Evolutionary conservation across 2,888 invertebrate species (phyloP).

Genomic region (Acrobasis consociella): DNA sequence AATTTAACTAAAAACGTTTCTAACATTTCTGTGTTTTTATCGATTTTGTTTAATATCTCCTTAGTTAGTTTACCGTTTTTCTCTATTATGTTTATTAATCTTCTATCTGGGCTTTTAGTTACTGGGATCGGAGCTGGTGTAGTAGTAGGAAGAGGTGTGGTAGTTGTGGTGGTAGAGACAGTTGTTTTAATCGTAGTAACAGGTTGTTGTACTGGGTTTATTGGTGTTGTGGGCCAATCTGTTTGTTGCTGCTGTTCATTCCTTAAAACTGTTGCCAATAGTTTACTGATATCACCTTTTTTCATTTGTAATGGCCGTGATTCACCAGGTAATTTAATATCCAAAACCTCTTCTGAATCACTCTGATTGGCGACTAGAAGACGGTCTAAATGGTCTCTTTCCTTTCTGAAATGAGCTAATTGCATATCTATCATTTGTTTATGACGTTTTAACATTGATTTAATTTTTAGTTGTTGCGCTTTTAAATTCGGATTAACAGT

Average conservation of each 20-base stretch:
- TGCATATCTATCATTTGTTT: constrained; percentile 57
- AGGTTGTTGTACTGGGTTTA: background rate
- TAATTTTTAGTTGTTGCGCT: constrained; percentile 45
- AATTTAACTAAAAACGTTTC: constrained; percentile 57
- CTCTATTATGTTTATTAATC: constrained; percentile 48
- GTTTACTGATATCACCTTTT: constrained; percentile 35
- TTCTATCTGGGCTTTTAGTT: constrained; percentile 32
- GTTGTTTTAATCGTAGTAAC: background rate
- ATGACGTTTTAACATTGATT: constrained; percentile 50
- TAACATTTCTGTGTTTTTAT: constrained; percentile 60
- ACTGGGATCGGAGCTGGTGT: constrained; percentile 24
- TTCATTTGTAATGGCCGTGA: constrained; percentile 34
- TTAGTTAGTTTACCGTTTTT: constrained; percentile 59
- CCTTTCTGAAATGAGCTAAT: constrained; percentile 49
- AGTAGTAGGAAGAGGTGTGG: constrained; percentile 25
- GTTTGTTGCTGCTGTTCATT: constrained; percentile 22
- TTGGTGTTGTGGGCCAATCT: background rate
- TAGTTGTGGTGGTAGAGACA: background rate
- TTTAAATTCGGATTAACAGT: constrained; percentile 2
- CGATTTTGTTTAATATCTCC: constrained; percentile 62
- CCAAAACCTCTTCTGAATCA: constrained; percentile 35
- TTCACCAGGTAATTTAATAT: constrained; percentile 35
- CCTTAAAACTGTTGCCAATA: constrained; percentile 30
- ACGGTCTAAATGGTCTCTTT: constrained; percentile 51
- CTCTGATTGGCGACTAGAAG: constrained; percentile 31